Conservation (phyloP, 2,888 invertebrate genomes). For the Tinea pellionella region DNA sequence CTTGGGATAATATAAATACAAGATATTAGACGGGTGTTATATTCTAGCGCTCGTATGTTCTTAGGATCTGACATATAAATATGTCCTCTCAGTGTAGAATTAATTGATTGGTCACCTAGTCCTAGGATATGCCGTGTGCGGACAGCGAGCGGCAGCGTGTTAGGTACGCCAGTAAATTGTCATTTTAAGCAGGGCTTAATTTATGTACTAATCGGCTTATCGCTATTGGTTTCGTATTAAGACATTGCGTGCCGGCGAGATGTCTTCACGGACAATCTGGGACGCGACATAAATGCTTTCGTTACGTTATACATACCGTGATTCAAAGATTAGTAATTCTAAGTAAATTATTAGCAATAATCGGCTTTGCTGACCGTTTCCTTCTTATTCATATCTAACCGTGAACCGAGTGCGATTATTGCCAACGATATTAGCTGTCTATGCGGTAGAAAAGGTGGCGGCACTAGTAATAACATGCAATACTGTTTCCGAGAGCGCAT, state of each 20-base stretch:
- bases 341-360: constrained; percentile 5
- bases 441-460: constrained; percentile 32
- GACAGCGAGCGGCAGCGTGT: constrained; percentile 17
- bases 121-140: not conserved
- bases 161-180: constrained; percentile 44
- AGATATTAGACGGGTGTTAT: not conserved
- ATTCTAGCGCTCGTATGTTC: constrained; percentile 1
- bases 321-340: constrained; percentile 19
- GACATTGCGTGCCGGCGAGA: constrained; percentile 24
- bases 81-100: constrained; percentile 41
- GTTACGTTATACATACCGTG: constrained; percentile 21
- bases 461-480: constrained; percentile 49
- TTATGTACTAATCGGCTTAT: constrained; percentile 42
- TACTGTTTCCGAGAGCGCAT: constrained; percentile 36
- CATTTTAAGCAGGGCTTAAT: constrained; percentile 44
- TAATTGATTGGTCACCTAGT: constrained; percentile 32
- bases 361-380: constrained; percentile 1
- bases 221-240: constrained; percentile 35
- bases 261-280: constrained; percentile 1
- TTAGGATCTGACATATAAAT: constrained; percentile 30
- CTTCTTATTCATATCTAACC: constrained; percentile 12
- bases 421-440: constrained; percentile 37
- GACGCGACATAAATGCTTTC: constrained; percentile 5
- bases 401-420: constrained; percentile 29
- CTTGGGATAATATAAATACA: not conserved